Evolutionary conservation across 2,888 invertebrate species (phyloP).

Genomic region (Heliconius aoede): DNA sequence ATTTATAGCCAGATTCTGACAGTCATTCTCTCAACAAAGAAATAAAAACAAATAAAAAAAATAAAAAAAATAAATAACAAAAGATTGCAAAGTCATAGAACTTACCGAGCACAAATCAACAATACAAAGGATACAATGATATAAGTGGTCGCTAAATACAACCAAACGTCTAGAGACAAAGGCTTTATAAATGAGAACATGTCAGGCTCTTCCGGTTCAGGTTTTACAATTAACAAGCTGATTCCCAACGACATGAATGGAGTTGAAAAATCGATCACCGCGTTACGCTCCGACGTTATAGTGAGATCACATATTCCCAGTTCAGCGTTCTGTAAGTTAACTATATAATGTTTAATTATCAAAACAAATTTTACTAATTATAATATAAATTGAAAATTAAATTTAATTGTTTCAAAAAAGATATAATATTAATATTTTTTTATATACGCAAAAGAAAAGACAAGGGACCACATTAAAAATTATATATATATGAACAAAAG

Average conservation of each 20-base stretch:
- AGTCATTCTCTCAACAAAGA: background rate
- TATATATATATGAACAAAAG: no score
- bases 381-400: background rate
- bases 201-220: constrained; percentile 89
- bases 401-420: no score
- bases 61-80: background rate
- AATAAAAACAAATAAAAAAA: background rate
- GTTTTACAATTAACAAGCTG: constrained; percentile 92
- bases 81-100: background rate
- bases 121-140: constrained; percentile 91
- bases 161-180: constrained; percentile 92
- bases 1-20: constrained; percentile 7
- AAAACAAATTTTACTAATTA: no score
- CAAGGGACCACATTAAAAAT: no score
- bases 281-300: constrained; percentile 94
- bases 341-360: constrained; percentile 3
- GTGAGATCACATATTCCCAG: constrained; percentile 97
- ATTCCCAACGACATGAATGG: constrained; percentile 98
- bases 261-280: constrained; percentile 95
- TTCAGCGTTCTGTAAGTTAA: constrained; percentile 90
- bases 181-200: constrained; percentile 95
- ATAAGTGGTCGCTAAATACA: constrained; percentile 93
- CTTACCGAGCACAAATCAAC: constrained; percentile 90
- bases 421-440: no score
- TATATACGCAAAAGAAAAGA: no score